phyloP scores from a whole-genome alignment of 2,113 vertebrate species.

The Leiothrix lutea region DNA sequence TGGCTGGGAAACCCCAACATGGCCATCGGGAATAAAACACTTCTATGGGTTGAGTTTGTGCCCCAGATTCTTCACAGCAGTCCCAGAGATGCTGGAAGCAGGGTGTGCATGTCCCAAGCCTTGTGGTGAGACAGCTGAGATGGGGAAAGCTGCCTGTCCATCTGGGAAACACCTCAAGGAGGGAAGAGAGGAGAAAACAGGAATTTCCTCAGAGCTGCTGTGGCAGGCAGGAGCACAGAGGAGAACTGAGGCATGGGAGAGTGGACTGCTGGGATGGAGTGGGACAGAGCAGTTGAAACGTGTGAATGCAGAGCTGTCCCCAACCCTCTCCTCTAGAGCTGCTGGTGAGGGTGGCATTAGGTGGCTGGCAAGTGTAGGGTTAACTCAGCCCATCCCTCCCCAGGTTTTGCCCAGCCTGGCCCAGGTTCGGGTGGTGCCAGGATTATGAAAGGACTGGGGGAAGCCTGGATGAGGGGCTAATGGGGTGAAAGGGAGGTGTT shows the following conservation, averaged over 20 bases:
- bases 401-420: background rate
- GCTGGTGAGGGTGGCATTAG: background rate
- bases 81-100: background rate
- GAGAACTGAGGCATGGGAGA: background rate
- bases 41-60: background rate
- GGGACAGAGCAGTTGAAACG: background rate
- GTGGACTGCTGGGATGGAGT: background rate
- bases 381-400: background rate
- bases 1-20: background rate
- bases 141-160: background rate
- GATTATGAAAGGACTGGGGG: background rate
- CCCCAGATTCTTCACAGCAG: background rate
- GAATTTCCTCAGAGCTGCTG: background rate
- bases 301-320: background rate
- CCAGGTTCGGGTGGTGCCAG: background rate
- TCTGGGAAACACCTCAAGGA: background rate
- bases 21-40: fast-evolving
- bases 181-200: background rate
- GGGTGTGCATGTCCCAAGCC: background rate
- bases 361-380: background rate
- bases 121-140: background rate
- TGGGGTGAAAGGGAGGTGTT: fast-evolving
- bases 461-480: fast-evolving
- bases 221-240: background rate
- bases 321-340: background rate